phyloP scores from a whole-genome alignment of 2,888 invertebrate genomes.

The Hypolimnas misippus region DNA sequence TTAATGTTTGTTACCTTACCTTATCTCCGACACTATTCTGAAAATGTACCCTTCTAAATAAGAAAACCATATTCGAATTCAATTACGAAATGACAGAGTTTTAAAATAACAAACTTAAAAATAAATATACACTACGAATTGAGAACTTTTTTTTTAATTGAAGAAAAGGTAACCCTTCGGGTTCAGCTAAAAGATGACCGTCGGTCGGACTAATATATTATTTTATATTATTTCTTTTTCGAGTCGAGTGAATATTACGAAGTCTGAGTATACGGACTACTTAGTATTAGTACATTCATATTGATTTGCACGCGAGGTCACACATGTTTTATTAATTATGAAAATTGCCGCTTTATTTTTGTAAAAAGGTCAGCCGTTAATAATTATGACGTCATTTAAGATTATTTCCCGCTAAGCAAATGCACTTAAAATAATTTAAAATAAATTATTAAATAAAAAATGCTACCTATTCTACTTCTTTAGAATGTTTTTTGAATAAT shows the following conservation, averaged over 20 bases:
- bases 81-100: too few species aligned
- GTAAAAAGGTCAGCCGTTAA: slow-evolving; percentile 14
- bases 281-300: not conserved
- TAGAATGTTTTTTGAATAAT: too few species aligned
- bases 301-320: slow-evolving; percentile 18
- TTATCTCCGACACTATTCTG: too few species aligned
- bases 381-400: slow-evolving; percentile 1
- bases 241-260: not conserved
- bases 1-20: too few species aligned
- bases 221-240: not conserved
- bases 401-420: not conserved
- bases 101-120: too few species aligned
- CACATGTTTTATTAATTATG: slow-evolving; percentile 12
- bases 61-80: too few species aligned
- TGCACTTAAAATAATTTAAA: not conserved
- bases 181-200: too few species aligned
- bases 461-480: not conserved
- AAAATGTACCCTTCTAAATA: too few species aligned
- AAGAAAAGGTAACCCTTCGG: too few species aligned
- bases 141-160: too few species aligned
- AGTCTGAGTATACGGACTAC: not conserved
- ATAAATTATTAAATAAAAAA: not conserved
- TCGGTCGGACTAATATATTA: not conserved
- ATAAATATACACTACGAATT: too few species aligned
- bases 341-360: slow-evolving; percentile 14